Conservation (phyloP, 2,888 invertebrate species). For the Chaitophorus viminalis region DNA sequence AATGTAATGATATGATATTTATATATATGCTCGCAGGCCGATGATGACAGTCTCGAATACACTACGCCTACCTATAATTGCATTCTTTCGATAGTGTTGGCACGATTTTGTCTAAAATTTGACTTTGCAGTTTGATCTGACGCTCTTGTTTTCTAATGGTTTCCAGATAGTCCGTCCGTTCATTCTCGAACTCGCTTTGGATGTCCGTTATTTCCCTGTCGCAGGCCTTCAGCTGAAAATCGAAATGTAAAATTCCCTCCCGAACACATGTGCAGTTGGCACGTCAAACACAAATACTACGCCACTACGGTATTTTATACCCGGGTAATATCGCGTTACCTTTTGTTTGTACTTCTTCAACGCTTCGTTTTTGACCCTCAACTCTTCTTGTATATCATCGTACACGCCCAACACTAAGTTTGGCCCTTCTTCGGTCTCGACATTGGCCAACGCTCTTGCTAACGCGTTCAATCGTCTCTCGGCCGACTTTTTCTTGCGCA, state of each 20-base stretch:
- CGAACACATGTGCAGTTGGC: too few relatives aligned
- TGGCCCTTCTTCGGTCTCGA: constrained; percentile 75
- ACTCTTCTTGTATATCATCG: constrained; percentile 81
- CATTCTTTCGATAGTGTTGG: constrained; percentile 78
- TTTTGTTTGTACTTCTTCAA: constrained; percentile 75
- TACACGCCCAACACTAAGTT: constrained; percentile 78
- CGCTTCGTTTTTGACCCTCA: constrained; percentile 77
- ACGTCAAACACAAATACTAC: too few relatives aligned
- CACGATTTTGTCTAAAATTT: constrained; percentile 75
- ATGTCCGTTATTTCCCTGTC: constrained; percentile 81
- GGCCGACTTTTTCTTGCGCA: constrained; percentile 76
- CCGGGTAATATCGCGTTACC: constrained; percentile 67
- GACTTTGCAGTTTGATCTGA: constrained; percentile 75
- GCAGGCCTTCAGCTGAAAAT: constrained; percentile 72
- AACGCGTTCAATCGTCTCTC: constrained; percentile 74
- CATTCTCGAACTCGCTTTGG: constrained; percentile 83
- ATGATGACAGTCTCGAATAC: too few relatives aligned
- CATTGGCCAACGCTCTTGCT: constrained; percentile 67
- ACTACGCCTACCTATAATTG: constrained; percentile 73
- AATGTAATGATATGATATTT: background rate
- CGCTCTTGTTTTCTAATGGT: constrained; percentile 80
- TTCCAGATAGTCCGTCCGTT: constrained; percentile 84
- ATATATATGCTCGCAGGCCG: too few relatives aligned
- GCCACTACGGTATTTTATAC: background rate
- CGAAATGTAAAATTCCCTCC: background rate